phyloP scores from a whole-genome alignment of 2,797 vertebrate genomes.

The Lacerta bilineata region DNA sequence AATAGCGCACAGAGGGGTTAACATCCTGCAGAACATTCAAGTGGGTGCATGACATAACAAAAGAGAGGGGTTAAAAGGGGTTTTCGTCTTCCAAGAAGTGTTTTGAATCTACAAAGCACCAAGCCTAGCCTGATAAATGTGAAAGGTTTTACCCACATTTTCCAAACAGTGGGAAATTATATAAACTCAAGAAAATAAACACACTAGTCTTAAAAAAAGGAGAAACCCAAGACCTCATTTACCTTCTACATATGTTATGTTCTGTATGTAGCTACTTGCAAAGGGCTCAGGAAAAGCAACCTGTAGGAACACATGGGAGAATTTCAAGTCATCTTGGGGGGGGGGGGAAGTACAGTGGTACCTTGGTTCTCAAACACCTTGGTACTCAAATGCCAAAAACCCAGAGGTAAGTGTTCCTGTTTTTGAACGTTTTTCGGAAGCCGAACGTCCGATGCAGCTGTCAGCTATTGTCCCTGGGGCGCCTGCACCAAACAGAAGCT shows the following conservation, averaged over 20 bases:
- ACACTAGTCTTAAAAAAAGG: background rate
- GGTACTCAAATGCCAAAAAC: too few relatives aligned
- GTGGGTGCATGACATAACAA: background rate
- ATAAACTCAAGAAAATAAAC: background rate
- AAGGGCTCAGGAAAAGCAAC: background rate
- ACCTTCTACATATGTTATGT: background rate
- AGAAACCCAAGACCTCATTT: background rate
- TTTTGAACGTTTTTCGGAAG: too few relatives aligned
- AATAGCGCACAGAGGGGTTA: constrained; percentile 19
- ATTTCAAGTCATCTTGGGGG: background rate
- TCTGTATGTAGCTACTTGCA: background rate
- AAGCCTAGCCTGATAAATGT: background rate
- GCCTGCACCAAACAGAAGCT: too few relatives aligned
- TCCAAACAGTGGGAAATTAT: background rate
- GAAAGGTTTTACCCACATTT: background rate
- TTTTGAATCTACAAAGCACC: background rate
- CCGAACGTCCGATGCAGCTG: too few relatives aligned
- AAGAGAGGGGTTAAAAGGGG: background rate
- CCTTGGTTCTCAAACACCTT: too few relatives aligned
- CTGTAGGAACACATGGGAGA: background rate
- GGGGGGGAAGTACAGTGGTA: too few relatives aligned
- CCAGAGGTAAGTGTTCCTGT: too few relatives aligned
- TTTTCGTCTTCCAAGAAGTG: background rate
- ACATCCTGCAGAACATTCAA: background rate
- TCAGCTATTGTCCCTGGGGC: too few relatives aligned